Percentiles rank a stretch among this genome's conserved stretches.
phyloP scores from a whole-genome alignment of 2,113 vertebrate genomes.

The Lepisosteus osseus region DNA sequence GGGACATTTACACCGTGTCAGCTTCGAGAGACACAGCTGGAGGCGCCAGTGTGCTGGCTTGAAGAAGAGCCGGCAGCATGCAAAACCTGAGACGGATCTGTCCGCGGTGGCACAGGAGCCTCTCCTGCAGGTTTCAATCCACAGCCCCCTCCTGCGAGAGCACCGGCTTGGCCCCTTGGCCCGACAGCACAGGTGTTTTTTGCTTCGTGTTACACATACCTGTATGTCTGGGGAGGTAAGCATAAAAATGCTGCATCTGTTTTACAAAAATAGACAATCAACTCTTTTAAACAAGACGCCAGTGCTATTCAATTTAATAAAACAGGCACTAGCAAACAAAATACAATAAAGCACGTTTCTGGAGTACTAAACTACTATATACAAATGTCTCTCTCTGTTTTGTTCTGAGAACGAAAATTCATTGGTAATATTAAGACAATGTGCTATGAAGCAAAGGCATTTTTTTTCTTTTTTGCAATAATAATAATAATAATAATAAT shows the following conservation, averaged over 20 bases:
- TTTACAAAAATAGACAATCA: slow-evolving; percentile 57
- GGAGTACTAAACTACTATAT: slow-evolving; percentile 48
- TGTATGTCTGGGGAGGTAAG: background rate
- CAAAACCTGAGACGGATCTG: too few species aligned
- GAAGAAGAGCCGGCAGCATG: too few species aligned
- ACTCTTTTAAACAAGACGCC: slow-evolving; percentile 17
- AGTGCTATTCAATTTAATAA: slow-evolving; percentile 30
- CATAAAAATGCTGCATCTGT: slow-evolving; percentile 9
- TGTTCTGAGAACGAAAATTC: slow-evolving; percentile 11
- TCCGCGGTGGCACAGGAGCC: too few species aligned
- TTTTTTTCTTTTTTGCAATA: slow-evolving; percentile 16
- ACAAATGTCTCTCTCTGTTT: slow-evolving; percentile 30
- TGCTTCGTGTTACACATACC: too few species aligned
- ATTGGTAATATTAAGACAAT: slow-evolving; percentile 23
- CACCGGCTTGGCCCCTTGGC: too few species aligned
- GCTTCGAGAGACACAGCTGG: too few species aligned
- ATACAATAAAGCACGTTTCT: slow-evolving; percentile 45
- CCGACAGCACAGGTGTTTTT: too few species aligned
- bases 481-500: background rate
- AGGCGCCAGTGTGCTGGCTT: too few species aligned
- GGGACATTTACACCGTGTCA: too few species aligned
- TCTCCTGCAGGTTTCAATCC: too few species aligned
- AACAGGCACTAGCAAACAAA: slow-evolving; percentile 36
- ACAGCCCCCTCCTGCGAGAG: too few species aligned
- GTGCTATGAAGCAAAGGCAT: slow-evolving; percentile 27